Conservation (phyloP, 2,113 vertebrate species). For the Podilymbus podiceps region DNA sequence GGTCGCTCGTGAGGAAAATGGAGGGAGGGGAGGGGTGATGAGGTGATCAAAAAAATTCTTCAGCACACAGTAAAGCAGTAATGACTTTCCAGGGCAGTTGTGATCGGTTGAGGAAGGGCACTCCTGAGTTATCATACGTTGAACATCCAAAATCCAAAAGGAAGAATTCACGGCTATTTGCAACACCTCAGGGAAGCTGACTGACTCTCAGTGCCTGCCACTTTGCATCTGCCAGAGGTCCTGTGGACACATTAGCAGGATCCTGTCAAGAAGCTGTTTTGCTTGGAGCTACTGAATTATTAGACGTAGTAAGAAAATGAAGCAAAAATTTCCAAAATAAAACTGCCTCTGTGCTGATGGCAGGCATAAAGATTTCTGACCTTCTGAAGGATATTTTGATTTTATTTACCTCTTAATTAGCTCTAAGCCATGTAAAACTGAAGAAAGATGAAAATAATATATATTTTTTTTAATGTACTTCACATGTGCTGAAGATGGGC, state of each 20-base stretch:
- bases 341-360: neutral
- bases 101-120: neutral
- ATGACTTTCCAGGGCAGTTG: neutral
- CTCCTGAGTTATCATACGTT: neutral
- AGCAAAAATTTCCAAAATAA: neutral
- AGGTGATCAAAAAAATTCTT: neutral
- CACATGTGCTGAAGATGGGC: neutral
- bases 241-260: neutral
- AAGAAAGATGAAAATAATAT: neutral
- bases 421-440: neutral
- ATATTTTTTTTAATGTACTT: neutral
- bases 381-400: neutral
- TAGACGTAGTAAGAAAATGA: neutral
- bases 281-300: neutral
- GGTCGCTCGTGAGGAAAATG: neutral
- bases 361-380: neutral
- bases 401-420: constrained; percentile 14
- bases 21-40: neutral
- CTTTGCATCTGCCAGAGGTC: neutral
- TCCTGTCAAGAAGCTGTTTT: neutral
- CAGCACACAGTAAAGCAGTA: neutral
- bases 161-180: neutral
- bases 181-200: neutral
- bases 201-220: neutral
- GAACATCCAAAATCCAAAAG: neutral